phyloP scores from a whole-genome alignment of 2,113 vertebrate genomes.

The Forbesichthys papilliferus region DNA sequence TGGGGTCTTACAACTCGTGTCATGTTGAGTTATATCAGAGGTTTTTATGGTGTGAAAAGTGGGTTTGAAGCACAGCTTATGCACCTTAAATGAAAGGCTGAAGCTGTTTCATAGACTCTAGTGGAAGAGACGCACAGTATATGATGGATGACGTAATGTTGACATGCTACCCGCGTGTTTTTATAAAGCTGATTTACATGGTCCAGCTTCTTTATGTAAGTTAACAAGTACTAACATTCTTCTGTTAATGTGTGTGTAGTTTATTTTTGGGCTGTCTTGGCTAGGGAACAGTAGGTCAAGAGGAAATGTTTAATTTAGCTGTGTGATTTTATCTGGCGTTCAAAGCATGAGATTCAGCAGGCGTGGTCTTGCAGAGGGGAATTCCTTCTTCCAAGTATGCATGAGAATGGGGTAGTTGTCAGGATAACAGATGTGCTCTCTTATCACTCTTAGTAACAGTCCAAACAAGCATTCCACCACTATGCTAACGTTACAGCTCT shows the following conservation, averaged over 20 bases:
- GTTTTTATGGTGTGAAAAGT: background rate
- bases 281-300: constrained; percentile 47
- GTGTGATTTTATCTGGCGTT: constrained; percentile 57
- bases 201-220: constrained; percentile 20
- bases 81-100: background rate
- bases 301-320: constrained; percentile 70
- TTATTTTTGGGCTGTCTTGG: constrained; percentile 50
- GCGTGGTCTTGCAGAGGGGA: constrained; percentile 67
- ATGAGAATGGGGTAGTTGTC: constrained; percentile 36
- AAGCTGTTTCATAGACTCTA: background rate
- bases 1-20: constrained; percentile 12
- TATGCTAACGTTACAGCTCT: too few relatives aligned
- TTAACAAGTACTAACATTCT: constrained; percentile 7
- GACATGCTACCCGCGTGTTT: background rate
- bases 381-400: constrained; percentile 57
- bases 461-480: constrained; percentile 3
- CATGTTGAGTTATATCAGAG: background rate
- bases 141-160: background rate
- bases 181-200: background rate
- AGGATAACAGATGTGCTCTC: constrained; percentile 13
- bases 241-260: constrained; percentile 32
- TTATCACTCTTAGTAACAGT: constrained; percentile 1
- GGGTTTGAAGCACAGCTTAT: background rate
- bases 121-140: background rate
- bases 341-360: constrained; percentile 47